Conservation (phyloP, 1,140 invertebrate genomes). For the Drosophila nigrodunni region DNA sequence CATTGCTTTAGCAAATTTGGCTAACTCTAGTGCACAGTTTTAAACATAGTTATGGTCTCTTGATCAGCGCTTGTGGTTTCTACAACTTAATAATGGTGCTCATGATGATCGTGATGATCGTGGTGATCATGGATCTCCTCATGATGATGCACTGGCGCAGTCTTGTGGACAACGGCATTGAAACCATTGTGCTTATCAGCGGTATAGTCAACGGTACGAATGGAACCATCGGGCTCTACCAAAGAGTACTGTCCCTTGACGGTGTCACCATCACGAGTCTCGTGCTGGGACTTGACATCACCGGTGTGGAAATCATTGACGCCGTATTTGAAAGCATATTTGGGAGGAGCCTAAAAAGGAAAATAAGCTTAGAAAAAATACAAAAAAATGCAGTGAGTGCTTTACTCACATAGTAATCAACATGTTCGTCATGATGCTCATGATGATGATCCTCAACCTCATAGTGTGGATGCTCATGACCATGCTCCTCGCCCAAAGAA, state of each 20-base stretch:
- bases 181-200: conserved; percentile 86
- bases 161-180: conserved; percentile 88
- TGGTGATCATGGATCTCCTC: conserved; percentile 77
- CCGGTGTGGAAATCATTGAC: conserved; percentile 86
- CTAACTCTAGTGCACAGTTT: conserved; percentile 68
- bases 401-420: conserved; percentile 84
- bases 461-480: conserved; percentile 62
- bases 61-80: conserved; percentile 11
- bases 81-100: conserved; percentile 46
- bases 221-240: conserved; percentile 86
- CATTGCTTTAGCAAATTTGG: conserved; percentile 62
- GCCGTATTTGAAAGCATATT: conserved; percentile 86
- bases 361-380: background rate
- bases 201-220: conserved; percentile 86
- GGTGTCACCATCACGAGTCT: conserved; percentile 86
- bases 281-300: conserved; percentile 86
- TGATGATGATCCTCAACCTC: conserved; percentile 71
- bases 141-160: conserved; percentile 85
- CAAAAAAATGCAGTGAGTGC: background rate
- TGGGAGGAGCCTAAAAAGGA: conserved; percentile 82
- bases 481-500: conserved; percentile 76
- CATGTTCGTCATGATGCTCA: conserved; percentile 80
- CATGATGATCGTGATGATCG: conserved; percentile 30
- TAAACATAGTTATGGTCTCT: conserved; percentile 45
- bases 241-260: conserved; percentile 86